Evolutionary conservation across 2,888 invertebrate species (phyloP), one percentile per base, ranked within the genome.

Genomic region (Danaus chrysippus): DNA sequence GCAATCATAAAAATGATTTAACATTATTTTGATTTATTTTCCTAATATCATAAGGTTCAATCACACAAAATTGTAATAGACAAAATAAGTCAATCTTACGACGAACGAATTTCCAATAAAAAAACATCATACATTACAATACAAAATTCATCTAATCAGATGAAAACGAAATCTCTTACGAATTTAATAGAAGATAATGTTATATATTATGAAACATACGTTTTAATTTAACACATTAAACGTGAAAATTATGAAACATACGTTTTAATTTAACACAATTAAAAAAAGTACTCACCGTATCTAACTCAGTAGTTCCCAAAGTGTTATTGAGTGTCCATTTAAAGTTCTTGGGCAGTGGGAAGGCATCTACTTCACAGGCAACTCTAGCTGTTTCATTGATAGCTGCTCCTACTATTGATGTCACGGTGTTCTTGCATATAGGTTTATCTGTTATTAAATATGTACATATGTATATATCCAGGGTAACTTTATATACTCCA

Each of bases 271-370:
- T 42, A 42, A 56, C 23, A 42, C 42, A 8, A 15, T 41, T 42
- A 55, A 17, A 23, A 12, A 42, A 0, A 17, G 13, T n/a, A n/a
- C 84, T 81, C 72, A 90, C 91, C 67, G 84, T 61, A 55, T 89
- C 88, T 56, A 97, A 93, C 76, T 96, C 96, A 67, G 94, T 92
- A 71, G 94, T 94, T 79, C 96, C 96, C 70, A 95, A 94, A 46
- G 96, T 96, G 86, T 96, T 97, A 90, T 98, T 98, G 82, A 97
- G 95, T 41, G 94, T 94, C 97, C 97, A 97, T 74, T 95, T 95
- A 84, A 96, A 97, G 76, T 93, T 94, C 76, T 95, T 94, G 1
- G 96, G 96, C 0, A 94, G 93, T 13, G 97, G 97, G 82, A 95
- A 96, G 19, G 96, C 94, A 76, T 97, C 96, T 54, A 97, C 97